Conservation (phyloP, 2,113 vertebrate species). For the Sapayoa aenigma region DNA sequence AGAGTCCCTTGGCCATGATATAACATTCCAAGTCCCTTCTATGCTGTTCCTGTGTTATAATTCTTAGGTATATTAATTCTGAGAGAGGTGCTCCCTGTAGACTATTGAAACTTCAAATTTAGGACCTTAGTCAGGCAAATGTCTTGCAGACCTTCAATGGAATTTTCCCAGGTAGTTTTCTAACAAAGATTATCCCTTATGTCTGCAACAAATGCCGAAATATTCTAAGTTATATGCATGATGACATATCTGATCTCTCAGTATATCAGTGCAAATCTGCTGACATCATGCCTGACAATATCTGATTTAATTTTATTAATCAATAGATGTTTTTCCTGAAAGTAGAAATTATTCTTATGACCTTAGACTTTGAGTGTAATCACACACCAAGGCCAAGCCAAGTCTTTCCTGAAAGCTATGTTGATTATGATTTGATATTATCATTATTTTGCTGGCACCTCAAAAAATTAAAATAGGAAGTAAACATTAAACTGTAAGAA, state of each 20-base stretch:
- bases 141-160: neutral
- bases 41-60: slow-evolving; percentile 47
- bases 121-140: neutral
- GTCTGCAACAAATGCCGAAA: neutral
- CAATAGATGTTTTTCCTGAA: neutral
- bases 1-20: slow-evolving; percentile 40
- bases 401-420: neutral
- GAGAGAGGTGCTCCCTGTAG: slow-evolving; percentile 24
- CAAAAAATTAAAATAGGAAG: neutral
- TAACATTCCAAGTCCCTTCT: slow-evolving; percentile 41
- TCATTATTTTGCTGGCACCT: neutral
- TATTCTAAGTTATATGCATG: neutral
- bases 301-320: neutral
- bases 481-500: neutral
- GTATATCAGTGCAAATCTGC: neutral
- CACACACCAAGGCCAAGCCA: neutral
- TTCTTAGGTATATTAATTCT: slow-evolving; percentile 55
- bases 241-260: neutral
- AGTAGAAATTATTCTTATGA: neutral
- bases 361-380: neutral
- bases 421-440: neutral
- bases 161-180: neutral
- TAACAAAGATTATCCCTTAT: neutral
- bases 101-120: slow-evolving; percentile 43
- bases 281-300: neutral